phyloP scores from a whole-genome alignment of 2,113 vertebrate species.

The Oncorhynchus gorbuscha region DNA sequence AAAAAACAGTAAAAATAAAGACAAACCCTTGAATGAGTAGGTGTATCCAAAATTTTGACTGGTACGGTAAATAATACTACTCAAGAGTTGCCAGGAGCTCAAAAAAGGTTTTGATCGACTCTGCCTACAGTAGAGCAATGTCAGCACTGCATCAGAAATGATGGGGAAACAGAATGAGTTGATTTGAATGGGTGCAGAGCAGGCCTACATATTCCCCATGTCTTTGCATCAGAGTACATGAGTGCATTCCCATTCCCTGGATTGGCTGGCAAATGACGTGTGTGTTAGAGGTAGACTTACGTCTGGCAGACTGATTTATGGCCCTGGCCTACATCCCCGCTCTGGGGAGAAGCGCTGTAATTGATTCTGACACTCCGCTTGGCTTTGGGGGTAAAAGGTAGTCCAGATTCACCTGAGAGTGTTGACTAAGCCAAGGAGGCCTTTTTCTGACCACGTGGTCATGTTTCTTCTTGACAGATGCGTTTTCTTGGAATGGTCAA shows the following conservation, averaged over 20 bases:
- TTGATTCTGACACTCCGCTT: conserved; percentile 27
- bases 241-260: neutral
- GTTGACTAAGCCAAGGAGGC: neutral
- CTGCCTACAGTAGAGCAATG: neutral
- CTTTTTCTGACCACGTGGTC: neutral
- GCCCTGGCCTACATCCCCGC: conserved; percentile 38
- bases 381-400: conserved; percentile 20
- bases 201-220: neutral
- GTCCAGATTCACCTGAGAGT: conserved; percentile 26
- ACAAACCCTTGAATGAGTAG: no score
- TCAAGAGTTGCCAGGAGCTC: neutral
- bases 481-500: no score
- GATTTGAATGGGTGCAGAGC: neutral
- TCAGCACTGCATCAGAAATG: neutral
- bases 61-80: neutral
- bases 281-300: neutral
- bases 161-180: neutral
- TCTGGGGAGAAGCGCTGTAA: conserved; percentile 15
- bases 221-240: neutral
- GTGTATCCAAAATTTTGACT: neutral
- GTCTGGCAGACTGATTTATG: conserved; percentile 22
- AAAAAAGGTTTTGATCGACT: neutral
- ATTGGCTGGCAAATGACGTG: conserved; percentile 7
- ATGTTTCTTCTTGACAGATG: neutral
- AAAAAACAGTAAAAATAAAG: no score